These are phyloP conservation scores for Clarias macrocephalus DNA, from an alignment of 2,113 vertebrate species.

Conservation along the genomic window DNA sequence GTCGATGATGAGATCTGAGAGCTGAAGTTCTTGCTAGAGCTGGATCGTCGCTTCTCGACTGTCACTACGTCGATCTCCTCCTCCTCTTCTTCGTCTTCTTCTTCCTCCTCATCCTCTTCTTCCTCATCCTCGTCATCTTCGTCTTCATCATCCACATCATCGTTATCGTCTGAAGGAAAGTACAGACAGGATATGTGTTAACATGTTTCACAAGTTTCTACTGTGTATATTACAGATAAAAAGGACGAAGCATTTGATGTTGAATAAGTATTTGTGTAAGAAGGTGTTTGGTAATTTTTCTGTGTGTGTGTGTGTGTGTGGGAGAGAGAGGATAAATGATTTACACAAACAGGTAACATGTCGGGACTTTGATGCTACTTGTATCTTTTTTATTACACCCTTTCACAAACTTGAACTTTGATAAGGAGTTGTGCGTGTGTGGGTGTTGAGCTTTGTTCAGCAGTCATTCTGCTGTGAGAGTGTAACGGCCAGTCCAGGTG, in stretches of 20 bases:
- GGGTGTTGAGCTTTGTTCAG: constrained; percentile 32
- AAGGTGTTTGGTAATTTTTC: background rate
- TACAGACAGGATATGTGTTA: constrained; percentile 45
- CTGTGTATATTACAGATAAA: background rate
- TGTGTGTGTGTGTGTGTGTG: background rate
- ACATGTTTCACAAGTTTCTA: constrained; percentile 43
- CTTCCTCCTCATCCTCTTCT: constrained; percentile 83
- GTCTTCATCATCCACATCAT: constrained; percentile 58
- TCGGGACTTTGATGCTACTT: constrained; percentile 17
- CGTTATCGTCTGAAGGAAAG: constrained; percentile 64
- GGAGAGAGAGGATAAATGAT: constrained; percentile 7
- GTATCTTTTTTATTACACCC: background rate
- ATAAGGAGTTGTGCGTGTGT: constrained; percentile 23
- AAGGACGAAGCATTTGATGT: background rate
- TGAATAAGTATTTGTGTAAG: background rate
- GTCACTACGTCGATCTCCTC: constrained; percentile 97
- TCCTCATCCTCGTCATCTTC: constrained; percentile 63
- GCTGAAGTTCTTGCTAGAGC: constrained; percentile 71
- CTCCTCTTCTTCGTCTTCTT: constrained; percentile 87
- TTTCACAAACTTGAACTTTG: constrained; percentile 43
- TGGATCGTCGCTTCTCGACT: constrained; percentile 86
- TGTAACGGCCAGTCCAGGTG: constrained; percentile 26
- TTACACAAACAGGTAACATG: constrained; percentile 48
- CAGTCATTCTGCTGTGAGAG: constrained; percentile 8
- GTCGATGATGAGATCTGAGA: constrained; percentile 52